Base-by-base conservation (phyloP, 2,888 invertebrate genomes). In the Limnephilus auricula region DNA sequence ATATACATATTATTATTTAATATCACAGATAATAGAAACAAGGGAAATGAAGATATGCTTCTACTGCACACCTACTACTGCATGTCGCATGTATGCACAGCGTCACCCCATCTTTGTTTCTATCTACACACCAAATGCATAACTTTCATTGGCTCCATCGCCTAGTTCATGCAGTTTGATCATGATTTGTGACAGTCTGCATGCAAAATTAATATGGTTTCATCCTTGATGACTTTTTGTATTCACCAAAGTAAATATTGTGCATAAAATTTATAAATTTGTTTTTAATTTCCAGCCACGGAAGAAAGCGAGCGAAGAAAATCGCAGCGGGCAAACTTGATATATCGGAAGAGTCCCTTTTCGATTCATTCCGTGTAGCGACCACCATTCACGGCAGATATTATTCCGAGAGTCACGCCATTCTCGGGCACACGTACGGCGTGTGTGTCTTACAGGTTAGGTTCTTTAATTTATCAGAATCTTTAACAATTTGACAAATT, bases 311-410 rank as follows among this genome's bases (percentile, higher is more conserved):
- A 93, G 99, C 99, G 96, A 98, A 98, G 94, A 99, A 99, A 95
- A 97, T 99, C 65, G 98, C 98, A 94, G 97, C 98, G 3, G 99
- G 99, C 0, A 98, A 98, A 94, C 94, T 99, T 65, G 98, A 98
- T 94, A 97, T 99, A 0, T 98, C 99, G 93, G 99, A 99, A 94
- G 99, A 99, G 93, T 99, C 99, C 94, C 97, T 99, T 0, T 99
- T 99, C 96, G 99, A 99, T 95, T 96, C 99, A 18, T 99, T 99
- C 94, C 96, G 99, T 92, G 98, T 99, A 0, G 98, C 99, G 0
- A 99, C 99, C 0, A 98, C 99, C 93, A 99, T 99, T 94, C 97
- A 99, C 92, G 99, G 99, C 93, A 98, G 99, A 94, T 99, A 99
- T 95, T 99, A 99, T 95, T 97, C 98, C 0, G 99, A 99, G 95